These are phyloP conservation scores for Bombyx mori DNA, from an alignment of 1,140 invertebrate genomes.

Conservation along the genomic window ASM3026992v2 NC_085107.1:14340001-14340500, in stretches of 20 bases:
- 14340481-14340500: too few species aligned
- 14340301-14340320: conserved; percentile 68
- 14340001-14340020: conserved; percentile 24
- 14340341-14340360: conserved; percentile 85
- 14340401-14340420: conserved; percentile 82
- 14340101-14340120: conserved; percentile 8
- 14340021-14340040: conserved; percentile 8
- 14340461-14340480: conserved; percentile 5
- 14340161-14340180: conserved; percentile 57
- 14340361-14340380: conserved; percentile 84
- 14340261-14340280: conserved; percentile 72
- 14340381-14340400: conserved; percentile 72
- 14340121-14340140: conserved; percentile 14
- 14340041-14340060: conserved; percentile 8
- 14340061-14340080: conserved; percentile 15
- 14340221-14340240: conserved; percentile 70
- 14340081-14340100: conserved; percentile 14
- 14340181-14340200: conserved; percentile 47
- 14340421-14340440: conserved; percentile 64
- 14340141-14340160: conserved; percentile 46
- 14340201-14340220: conserved; percentile 41
- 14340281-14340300: conserved; percentile 72
- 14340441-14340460: not conserved
- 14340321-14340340: conserved; percentile 82
- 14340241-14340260: conserved; percentile 75